These are phyloP conservation scores for Arnoldichthys spilopterus DNA, from an alignment of 2,797 vertebrate species.

Conservation along the genomic window DNA sequence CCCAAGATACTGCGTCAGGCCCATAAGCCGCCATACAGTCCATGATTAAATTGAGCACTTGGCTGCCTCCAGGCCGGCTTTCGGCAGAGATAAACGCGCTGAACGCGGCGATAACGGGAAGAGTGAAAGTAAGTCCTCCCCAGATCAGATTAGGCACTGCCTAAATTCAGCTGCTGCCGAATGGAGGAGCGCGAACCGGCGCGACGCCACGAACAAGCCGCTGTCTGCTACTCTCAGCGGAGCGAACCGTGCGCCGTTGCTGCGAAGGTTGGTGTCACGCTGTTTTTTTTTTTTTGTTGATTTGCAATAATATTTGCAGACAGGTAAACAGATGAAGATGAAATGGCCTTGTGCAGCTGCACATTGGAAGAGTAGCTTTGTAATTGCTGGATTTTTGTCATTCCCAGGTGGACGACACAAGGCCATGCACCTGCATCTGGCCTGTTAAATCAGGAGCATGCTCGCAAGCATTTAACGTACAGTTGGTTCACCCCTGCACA, in stretches of 20 bases:
- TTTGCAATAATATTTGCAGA: neutral
- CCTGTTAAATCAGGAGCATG: neutral
- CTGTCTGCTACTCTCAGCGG: neutral
- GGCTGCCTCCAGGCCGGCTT: constrained; percentile 49
- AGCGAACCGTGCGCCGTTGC: neutral
- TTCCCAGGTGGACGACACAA: neutral
- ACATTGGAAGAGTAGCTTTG: constrained; percentile 1
- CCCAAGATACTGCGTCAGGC: constrained; percentile 31
- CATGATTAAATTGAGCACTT: constrained; percentile 54
- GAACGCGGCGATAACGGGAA: constrained; percentile 50
- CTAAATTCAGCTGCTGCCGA: constrained; percentile 7
- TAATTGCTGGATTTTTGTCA: constrained; percentile 4
- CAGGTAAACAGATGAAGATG: constrained; percentile 16
- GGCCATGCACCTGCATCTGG: neutral
- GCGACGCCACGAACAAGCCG: neutral
- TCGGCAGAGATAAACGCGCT: constrained; percentile 54
- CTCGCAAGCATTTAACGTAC: neutral
- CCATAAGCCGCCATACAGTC: constrained; percentile 44
- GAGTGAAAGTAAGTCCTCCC: constrained; percentile 47
- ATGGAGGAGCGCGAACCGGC: constrained; percentile 2
- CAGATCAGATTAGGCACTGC: constrained; percentile 48
- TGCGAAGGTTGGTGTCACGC: neutral
- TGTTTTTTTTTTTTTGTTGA: neutral
- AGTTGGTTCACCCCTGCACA: neutral
- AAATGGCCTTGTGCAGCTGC: neutral